Percentiles rank a stretch among this genome's conserved stretches.
Evolutionary conservation across 2,888 invertebrate genomes (phyloP).

Genomic region (Aleiodes leptofemur): DNA sequence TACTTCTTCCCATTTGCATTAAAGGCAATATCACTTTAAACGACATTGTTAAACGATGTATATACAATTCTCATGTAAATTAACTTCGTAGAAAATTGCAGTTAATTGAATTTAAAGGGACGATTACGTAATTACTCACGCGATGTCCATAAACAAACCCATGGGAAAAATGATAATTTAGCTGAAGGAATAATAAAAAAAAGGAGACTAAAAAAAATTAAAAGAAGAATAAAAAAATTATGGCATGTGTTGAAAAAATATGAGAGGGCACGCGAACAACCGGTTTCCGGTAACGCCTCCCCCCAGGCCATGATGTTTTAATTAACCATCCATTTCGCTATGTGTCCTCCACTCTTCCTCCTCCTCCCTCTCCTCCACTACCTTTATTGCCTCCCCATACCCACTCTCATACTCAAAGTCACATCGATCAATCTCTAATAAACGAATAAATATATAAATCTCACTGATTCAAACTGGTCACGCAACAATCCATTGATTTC

Average conservation of each 20-base stretch:
- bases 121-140: constrained; percentile 14
- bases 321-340: constrained; percentile 35
- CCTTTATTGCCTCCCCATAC: not conserved
- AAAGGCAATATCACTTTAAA: no score
- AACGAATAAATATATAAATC: constrained; percentile 31
- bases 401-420: constrained; percentile 27
- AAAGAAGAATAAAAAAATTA: constrained; percentile 20
- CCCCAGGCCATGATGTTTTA: constrained; percentile 37
- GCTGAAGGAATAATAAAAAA: constrained; percentile 5
- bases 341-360: not conserved
- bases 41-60: no score
- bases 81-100: not conserved
- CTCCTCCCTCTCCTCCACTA: not conserved
- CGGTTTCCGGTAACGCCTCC: constrained; percentile 46
- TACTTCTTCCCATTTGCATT: no score
- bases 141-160: constrained; percentile 28
- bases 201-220: constrained; percentile 10
- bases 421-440: constrained; percentile 35
- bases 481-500: constrained; percentile 29
- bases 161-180: constrained; percentile 32
- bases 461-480: constrained; percentile 18
- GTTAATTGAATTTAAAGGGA: constrained; percentile 27
- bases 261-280: constrained; percentile 44
- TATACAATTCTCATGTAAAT: constrained; percentile 9
- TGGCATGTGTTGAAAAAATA: constrained; percentile 30